Base-by-base conservation (phyloP, 1,140 invertebrate genomes). In the Euglossa dilemma region DNA sequence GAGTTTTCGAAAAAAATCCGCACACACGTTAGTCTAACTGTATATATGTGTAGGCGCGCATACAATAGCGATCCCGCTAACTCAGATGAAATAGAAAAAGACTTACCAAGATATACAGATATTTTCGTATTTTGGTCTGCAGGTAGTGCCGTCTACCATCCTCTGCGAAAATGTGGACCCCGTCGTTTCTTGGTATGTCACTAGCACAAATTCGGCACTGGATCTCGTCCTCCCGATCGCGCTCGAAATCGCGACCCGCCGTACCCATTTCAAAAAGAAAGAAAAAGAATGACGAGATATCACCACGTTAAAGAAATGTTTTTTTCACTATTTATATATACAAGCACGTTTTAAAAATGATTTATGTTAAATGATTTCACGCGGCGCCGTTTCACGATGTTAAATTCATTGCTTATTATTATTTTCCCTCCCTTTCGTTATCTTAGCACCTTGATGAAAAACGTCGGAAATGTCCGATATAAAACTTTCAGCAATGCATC, bases 191-290 rank as follows among this genome's bases (percentile, higher is more conserved):
- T 59, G 80, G 91, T 85, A 94, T 83, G 85, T 94, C 93, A 80
- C 82, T 88, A 79, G 95, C 95, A 93, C 95, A 96, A 88, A 96
- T 95, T 85, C 95, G 93, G 87, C 95, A 95, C 87, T 93, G 91
- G 77, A 88, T 76, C 56, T 84, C 67, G 25, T 85, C 70, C 57
- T 83, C 83, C 72, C 85, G 63, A 83, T 80, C 85, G 67, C 87
- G 88, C 67, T 88, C 89, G 72, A 90, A 85, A 84, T 91, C 90
- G 63, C 87, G 90, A 86, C 75, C 86, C 83, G 91, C 90, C 80
- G 91, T 92, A 84, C 90, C 89, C 92, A 93, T 93, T 91, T 92
- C 87, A 89, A 90, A 91, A 70, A 64, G 72, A 61, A 70, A 72
- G 52, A 73, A 50, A 84, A 80, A 76, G 78, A 76, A 73, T 28